phyloP scores from a whole-genome alignment of 2,888 invertebrate species.

The Clitarchus hookeri region DNA sequence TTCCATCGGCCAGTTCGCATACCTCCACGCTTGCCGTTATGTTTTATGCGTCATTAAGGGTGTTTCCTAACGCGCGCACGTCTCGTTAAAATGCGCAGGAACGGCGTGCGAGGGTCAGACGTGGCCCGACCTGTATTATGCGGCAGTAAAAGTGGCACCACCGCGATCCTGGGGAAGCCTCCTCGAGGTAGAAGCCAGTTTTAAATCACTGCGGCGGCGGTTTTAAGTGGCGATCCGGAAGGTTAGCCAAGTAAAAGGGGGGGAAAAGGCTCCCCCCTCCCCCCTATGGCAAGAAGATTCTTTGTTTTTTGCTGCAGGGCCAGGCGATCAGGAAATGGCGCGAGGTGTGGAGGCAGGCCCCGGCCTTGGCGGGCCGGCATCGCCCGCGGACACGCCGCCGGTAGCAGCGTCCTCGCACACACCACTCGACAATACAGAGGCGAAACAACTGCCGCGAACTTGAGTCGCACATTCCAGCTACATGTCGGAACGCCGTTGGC shows the following conservation, averaged over 20 bases:
- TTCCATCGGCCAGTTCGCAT: no score
- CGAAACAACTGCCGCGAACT: no score
- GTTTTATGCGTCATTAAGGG: no score
- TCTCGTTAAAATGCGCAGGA: neutral
- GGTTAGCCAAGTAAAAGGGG: neutral
- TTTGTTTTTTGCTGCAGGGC: neutral
- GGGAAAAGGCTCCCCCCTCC: neutral
- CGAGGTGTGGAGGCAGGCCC: neutral
- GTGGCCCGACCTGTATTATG: neutral
- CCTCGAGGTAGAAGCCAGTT: neutral
- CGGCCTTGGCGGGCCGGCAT: neutral
- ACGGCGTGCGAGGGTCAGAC: neutral
- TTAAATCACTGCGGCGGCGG: neutral
- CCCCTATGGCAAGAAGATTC: neutral
- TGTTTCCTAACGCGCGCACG: neutral
- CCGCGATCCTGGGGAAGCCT: neutral
- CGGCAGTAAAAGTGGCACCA: neutral
- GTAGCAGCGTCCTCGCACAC: neutral
- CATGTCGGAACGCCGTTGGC: no score
- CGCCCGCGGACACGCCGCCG: neutral
- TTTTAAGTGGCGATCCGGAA: neutral
- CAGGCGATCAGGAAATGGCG: slow-evolving; percentile 6
- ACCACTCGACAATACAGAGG: no score
- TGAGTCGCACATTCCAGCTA: no score
- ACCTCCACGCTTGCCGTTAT: no score